These are phyloP conservation scores for Zaprionus ghesquierei DNA, from an alignment of 1,140 invertebrate genomes.

Conservation along the genomic window DNA sequence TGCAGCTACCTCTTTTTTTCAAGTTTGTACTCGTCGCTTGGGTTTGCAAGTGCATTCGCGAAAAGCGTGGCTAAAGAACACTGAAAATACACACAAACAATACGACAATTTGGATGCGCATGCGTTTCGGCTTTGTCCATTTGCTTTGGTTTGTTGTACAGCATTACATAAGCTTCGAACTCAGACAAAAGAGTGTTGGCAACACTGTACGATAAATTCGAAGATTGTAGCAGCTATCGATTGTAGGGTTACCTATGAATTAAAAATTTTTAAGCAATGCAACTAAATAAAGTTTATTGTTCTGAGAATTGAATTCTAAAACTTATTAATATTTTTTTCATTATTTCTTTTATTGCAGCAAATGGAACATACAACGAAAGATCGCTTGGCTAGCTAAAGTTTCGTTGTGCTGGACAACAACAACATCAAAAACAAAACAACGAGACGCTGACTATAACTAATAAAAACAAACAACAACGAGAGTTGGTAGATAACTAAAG, in stretches of 20 bases:
- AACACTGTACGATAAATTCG: slow-evolving; percentile 35
- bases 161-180: slow-evolving; percentile 54
- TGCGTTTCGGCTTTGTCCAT: slow-evolving; percentile 47
- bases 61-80: slow-evolving; percentile 48
- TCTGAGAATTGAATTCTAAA: neutral
- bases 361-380: slow-evolving; percentile 59
- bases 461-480: slow-evolving; percentile 13
- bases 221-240: neutral
- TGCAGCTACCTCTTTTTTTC: slow-evolving; percentile 21
- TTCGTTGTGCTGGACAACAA: slow-evolving; percentile 43
- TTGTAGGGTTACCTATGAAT: neutral
- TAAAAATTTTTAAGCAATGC: neutral
- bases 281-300: neutral
- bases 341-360: slow-evolving; percentile 33
- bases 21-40: neutral
- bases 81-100: slow-evolving; percentile 28
- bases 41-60: slow-evolving; percentile 46
- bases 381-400: slow-evolving; percentile 34
- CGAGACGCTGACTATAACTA: slow-evolving; percentile 21
- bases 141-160: neutral
- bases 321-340: slow-evolving; percentile 26
- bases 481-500: neutral
- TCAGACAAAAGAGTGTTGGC: slow-evolving; percentile 39
- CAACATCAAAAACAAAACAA: slow-evolving; percentile 17
- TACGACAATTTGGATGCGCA: slow-evolving; percentile 45